Evolutionary conservation across 1,140 invertebrate species (phyloP).

Genomic region (Caenorhabditis brenneri): DNA sequence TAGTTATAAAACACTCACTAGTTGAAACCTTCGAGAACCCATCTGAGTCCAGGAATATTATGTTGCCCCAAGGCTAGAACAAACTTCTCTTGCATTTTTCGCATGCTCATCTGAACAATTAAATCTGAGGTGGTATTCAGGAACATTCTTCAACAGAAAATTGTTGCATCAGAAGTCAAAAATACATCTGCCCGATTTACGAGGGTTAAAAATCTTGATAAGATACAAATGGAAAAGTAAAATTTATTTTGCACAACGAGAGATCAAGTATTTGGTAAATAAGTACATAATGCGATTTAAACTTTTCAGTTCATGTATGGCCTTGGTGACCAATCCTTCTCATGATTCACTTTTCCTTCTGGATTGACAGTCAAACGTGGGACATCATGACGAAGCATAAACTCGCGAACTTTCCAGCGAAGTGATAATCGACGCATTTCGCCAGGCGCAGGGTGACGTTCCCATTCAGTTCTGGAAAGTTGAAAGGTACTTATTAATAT

Average conservation of each 20-base stretch:
- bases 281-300: neutral
- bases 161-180: no score
- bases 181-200: no score
- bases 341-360: neutral
- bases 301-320: slow-evolving; percentile 39
- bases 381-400: slow-evolving; percentile 52
- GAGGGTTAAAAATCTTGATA: no score
- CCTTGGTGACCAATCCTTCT: slow-evolving; percentile 49
- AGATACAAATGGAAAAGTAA: no score
- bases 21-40: slow-evolving; percentile 63
- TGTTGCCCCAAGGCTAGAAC: slow-evolving; percentile 52
- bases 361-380: neutral
- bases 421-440: slow-evolving; percentile 54
- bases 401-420: slow-evolving; percentile 55
- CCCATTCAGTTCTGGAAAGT: slow-evolving; percentile 51
- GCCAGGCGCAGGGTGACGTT: slow-evolving; percentile 49
- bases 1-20: no score
- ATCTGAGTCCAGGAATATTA: slow-evolving; percentile 61
- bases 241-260: no score
- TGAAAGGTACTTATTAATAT: neutral
- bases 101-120: neutral
- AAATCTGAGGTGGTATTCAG: no score
- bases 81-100: slow-evolving; percentile 41
- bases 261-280: neutral
- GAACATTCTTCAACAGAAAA: no score